Percentiles rank a stretch among this genome's conserved stretches.
These are phyloP conservation scores for Entosphenus tridentatus DNA, from an alignment of 2,113 vertebrate genomes.

Conservation along the genomic window DNA sequence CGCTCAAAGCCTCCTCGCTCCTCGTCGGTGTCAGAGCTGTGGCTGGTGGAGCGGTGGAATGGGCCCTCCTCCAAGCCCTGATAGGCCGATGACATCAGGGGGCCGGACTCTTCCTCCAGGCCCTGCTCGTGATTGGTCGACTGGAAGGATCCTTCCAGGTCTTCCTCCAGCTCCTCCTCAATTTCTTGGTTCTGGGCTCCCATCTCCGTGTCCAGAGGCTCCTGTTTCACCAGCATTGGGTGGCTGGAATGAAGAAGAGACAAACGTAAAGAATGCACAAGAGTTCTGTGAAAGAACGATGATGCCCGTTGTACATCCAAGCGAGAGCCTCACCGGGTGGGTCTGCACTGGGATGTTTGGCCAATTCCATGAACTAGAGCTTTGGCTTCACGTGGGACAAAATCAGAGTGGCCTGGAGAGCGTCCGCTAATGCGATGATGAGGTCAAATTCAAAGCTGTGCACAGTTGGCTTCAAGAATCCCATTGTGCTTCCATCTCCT, in stretches of 20 bases:
- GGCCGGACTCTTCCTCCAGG: background rate
- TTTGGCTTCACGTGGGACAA: too few species aligned
- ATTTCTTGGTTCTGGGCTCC: background rate
- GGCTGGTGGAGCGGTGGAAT: background rate
- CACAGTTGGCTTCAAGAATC: too few species aligned
- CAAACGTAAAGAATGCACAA: background rate
- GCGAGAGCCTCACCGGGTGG: too few species aligned
- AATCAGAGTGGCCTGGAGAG: too few species aligned
- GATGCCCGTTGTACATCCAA: too few species aligned
- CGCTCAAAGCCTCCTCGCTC: background rate
- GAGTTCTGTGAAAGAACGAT: too few species aligned
- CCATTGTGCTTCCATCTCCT: too few species aligned
- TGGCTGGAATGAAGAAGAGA: background rate
- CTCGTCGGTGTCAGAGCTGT: slow-evolving; percentile 2
- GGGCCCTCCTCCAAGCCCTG: slow-evolving; percentile 2
- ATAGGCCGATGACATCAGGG: background rate
- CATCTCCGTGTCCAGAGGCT: slow-evolving; percentile 1
- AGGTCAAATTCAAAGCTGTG: too few species aligned
- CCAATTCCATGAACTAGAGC: too few species aligned
- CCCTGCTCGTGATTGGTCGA: background rate
- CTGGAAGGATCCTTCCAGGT: background rate
- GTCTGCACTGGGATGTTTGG: too few species aligned
- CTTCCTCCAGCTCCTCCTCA: background rate
- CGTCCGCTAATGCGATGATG: too few species aligned
- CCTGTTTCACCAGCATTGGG: slow-evolving; percentile 2